These are phyloP conservation scores for Patella caerulea DNA, from an alignment of 2,888 invertebrate genomes.

Conservation along the genomic window DNA sequence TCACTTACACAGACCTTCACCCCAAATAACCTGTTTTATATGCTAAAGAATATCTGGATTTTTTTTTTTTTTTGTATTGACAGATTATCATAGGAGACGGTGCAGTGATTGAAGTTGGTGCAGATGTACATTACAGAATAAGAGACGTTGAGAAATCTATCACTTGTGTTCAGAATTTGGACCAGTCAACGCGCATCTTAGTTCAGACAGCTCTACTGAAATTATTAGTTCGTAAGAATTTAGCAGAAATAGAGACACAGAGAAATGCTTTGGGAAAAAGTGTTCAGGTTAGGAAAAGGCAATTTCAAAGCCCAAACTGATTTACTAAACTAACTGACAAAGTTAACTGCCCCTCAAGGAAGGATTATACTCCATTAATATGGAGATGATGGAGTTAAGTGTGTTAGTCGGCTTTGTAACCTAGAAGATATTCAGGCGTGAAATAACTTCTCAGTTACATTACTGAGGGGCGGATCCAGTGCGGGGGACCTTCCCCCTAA, in stretches of 20 bases:
- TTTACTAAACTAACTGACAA: no score
- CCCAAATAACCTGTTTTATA: neutral
- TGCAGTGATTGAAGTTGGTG: conserved; percentile 72
- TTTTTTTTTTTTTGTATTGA: conserved; percentile 12
- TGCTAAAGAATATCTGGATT: neutral
- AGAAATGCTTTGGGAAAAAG: conserved; percentile 45
- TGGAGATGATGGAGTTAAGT: no score
- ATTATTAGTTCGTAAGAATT: conserved; percentile 62
- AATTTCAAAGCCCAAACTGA: no score
- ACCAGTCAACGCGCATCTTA: conserved; percentile 68
- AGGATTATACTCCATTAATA: no score
- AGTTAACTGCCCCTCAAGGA: no score
- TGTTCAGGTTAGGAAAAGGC: conserved; percentile 50
- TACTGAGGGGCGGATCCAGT: no score
- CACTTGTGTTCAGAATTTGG: conserved; percentile 70
- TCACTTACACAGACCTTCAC: no score
- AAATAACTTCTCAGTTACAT: no score
- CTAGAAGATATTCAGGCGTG: no score
- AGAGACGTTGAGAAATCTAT: conserved; percentile 70
- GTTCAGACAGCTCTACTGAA: conserved; percentile 70
- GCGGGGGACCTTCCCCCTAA: no score
- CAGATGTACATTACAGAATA: conserved; percentile 71
- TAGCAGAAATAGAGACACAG: conserved; percentile 60
- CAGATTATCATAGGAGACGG: conserved; percentile 71
- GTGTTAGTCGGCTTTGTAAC: no score